These are phyloP conservation scores for Garrulus glandarius DNA, from an alignment of 2,797 vertebrate genomes.

Conservation along the genomic window DNA sequence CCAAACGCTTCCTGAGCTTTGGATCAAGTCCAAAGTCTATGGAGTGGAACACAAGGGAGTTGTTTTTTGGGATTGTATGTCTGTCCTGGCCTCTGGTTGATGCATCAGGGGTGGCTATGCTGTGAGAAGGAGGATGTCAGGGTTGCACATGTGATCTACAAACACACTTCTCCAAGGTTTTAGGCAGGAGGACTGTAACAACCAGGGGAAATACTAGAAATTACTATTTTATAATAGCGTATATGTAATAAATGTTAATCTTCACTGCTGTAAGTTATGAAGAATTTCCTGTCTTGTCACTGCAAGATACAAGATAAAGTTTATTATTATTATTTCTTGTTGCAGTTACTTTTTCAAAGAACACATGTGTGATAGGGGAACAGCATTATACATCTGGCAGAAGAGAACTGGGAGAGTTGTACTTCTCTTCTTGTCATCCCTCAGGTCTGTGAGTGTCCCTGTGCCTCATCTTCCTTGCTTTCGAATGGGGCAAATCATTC, in stretches of 20 bases:
- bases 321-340: neutral
- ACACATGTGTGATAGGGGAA: fast-evolving
- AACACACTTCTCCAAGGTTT: neutral
- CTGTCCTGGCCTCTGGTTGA: neutral
- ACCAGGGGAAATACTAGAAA: neutral
- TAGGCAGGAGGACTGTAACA: neutral
- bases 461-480: neutral
- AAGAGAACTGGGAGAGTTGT: neutral
- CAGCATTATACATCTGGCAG: neutral
- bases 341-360: neutral
- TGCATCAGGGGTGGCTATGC: neutral
- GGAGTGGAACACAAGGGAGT: neutral
- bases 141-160: neutral
- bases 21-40: neutral
- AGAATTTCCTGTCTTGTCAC: neutral
- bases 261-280: neutral
- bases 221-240: neutral
- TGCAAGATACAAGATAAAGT: neutral
- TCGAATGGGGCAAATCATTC: neutral
- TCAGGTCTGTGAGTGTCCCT: neutral
- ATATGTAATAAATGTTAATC: neutral
- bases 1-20: neutral
- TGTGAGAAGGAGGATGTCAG: neutral
- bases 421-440: neutral
- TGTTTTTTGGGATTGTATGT: neutral